Evolutionary conservation across 2,113 vertebrate species (phyloP).

Genomic region (Patagioenas fasciata): DNA sequence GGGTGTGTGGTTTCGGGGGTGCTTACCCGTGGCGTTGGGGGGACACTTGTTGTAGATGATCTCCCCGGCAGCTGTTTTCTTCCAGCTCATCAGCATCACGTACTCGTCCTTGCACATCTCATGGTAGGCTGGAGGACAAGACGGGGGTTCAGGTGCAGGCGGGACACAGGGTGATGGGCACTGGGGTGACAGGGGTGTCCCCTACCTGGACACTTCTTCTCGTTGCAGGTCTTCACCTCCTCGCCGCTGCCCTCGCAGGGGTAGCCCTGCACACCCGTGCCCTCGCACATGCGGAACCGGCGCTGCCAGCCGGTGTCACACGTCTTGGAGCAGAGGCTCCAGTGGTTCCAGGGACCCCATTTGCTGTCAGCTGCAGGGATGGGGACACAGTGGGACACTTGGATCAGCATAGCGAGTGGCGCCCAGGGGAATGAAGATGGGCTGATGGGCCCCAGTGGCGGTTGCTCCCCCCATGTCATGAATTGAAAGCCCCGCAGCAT

Average conservation of each 20-base stretch:
- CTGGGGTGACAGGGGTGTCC: rapidly evolving
- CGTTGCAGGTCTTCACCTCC: slow-evolving; percentile 94
- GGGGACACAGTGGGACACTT: neutral
- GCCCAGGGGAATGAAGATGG: neutral
- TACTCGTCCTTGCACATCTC: slow-evolving; percentile 96
- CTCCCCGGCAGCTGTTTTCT: slow-evolving; percentile 93
- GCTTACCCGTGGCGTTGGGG: slow-evolving; percentile 91
- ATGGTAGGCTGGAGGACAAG: slow-evolving; percentile 78
- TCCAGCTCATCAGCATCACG: slow-evolving; percentile 89
- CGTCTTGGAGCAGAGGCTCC: slow-evolving; percentile 96
- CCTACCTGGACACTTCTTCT: slow-evolving; percentile 96
- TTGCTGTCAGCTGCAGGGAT: slow-evolving; percentile 83
- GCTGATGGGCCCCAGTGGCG: rapidly evolving
- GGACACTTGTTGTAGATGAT: slow-evolving; percentile 98
- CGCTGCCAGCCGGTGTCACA: slow-evolving; percentile 96
- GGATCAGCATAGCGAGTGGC: rapidly evolving
- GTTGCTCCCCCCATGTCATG: rapidly evolving
- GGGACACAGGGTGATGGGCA: rapidly evolving
- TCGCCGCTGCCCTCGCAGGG: slow-evolving; percentile 94
- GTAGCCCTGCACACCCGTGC: slow-evolving; percentile 84
- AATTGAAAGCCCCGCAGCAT: neutral
- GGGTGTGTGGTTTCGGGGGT: rapidly evolving
- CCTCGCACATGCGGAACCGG: slow-evolving; percentile 95
- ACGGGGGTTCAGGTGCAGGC: neutral
- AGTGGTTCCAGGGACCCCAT: slow-evolving; percentile 96